Evolutionary conservation across 2,888 invertebrate species (phyloP).

Genomic region (Crossocerus cetratus): DNA sequence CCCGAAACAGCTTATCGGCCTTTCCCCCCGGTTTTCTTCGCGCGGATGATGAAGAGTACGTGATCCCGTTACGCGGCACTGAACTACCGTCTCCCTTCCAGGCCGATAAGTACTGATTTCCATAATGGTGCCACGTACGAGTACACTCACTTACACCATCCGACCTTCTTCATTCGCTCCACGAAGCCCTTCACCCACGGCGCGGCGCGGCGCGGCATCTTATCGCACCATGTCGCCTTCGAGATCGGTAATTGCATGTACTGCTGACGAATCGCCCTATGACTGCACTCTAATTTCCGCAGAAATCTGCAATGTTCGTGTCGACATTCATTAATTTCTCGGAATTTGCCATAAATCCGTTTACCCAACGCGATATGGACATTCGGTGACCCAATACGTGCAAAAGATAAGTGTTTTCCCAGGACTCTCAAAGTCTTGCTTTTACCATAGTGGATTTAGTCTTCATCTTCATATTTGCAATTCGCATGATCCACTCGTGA

Average conservation of each 20-base stretch:
- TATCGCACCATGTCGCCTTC: slow-evolving; percentile 31
- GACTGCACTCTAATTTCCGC: no score
- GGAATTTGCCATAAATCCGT: no score
- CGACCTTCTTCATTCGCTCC: slow-evolving; percentile 17
- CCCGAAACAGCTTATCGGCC: slow-evolving; percentile 57
- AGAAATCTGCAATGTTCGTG: no score
- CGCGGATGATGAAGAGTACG: slow-evolving; percentile 57
- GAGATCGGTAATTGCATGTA: slow-evolving; percentile 43
- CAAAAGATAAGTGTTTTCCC: no score
- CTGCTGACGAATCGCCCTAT: not conserved
- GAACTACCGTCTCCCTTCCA: slow-evolving; percentile 44
- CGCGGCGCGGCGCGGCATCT: no score
- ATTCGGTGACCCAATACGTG: no score
- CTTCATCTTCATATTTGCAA: no score
- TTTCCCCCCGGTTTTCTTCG: slow-evolving; percentile 27
- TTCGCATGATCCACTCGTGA: no score
- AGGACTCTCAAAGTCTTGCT: no score
- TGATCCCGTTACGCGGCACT: slow-evolving; percentile 56
- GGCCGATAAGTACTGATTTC: slow-evolving; percentile 68
- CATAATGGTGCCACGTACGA: slow-evolving; percentile 66
- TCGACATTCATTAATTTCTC: no score
- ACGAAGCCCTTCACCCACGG: slow-evolving; percentile 22
- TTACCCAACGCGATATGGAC: no score
- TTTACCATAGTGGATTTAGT: no score
- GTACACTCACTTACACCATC: slow-evolving; percentile 43